phyloP scores from a whole-genome alignment of 2,113 vertebrate species.

The Trogon melanurus region DNA sequence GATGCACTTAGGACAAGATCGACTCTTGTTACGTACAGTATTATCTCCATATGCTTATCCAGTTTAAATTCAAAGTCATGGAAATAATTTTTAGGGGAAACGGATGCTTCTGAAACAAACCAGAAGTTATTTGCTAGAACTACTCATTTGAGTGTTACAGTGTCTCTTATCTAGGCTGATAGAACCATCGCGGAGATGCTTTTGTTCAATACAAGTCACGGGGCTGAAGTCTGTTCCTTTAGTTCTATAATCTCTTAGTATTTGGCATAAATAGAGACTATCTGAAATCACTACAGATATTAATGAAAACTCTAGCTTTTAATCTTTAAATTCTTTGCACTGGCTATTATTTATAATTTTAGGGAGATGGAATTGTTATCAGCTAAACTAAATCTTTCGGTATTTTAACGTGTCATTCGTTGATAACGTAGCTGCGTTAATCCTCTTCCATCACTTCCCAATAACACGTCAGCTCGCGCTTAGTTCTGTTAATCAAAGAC shows the following conservation, averaged over 20 bases:
- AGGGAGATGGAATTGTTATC: neutral
- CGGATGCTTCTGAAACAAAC: constrained; percentile 22
- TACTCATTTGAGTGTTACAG: neutral
- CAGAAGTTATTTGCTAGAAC: constrained; percentile 4
- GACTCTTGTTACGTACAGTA: neutral
- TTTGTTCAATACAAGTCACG: constrained; percentile 2
- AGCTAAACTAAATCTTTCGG: neutral
- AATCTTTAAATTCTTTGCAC: constrained; percentile 15
- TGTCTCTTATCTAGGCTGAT: constrained; percentile 3
- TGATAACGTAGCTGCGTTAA: neutral
- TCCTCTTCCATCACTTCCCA: neutral
- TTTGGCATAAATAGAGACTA: neutral
- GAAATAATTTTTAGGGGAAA: neutral
- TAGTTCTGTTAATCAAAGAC: neutral
- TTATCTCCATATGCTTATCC: constrained; percentile 35
- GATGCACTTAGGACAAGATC: neutral
- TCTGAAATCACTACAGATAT: constrained; percentile 22
- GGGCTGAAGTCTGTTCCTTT: constrained; percentile 7
- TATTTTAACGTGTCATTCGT: neutral
- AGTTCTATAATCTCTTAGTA: constrained; percentile 6
- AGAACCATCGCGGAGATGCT: neutral
- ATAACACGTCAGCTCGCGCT: neutral
- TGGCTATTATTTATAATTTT: constrained; percentile 6
- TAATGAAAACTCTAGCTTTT: constrained; percentile 5
- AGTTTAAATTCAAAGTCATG: neutral